These are phyloP conservation scores for Myrmophylax atrothorax DNA, from an alignment of 2,113 vertebrate species.

Conservation along the genomic window DNA sequence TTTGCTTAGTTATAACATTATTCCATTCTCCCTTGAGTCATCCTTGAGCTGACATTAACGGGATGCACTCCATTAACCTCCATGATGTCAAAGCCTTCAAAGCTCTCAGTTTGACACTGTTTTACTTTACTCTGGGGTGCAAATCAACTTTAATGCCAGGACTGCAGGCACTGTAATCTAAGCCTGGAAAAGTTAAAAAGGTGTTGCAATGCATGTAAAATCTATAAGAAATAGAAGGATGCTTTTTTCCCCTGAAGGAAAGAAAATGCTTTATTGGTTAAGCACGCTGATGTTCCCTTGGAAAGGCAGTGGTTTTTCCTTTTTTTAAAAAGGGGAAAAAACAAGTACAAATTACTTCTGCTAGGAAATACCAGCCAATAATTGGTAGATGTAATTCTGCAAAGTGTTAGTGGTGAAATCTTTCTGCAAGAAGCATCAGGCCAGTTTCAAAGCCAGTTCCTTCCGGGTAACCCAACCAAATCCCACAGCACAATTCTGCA, in stretches of 20 bases:
- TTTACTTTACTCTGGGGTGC: slow-evolving; percentile 2
- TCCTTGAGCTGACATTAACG: neutral
- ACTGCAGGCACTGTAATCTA: slow-evolving; percentile 33
- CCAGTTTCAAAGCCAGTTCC: neutral
- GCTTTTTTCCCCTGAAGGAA: slow-evolving; percentile 6
- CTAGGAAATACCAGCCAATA: slow-evolving; percentile 37
- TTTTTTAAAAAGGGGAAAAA: neutral
- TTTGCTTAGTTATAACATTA: slow-evolving; percentile 7
- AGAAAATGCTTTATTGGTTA: slow-evolving; percentile 13
- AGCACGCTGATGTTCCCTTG: neutral
- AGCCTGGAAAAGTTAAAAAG: slow-evolving; percentile 10
- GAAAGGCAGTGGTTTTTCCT: neutral
- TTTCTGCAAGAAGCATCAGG: slow-evolving; percentile 7
- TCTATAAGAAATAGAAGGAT: slow-evolving; percentile 23
- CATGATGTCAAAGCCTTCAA: slow-evolving; percentile 2
- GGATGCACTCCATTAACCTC: slow-evolving; percentile 30
- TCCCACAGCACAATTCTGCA: neutral
- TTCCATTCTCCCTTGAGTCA: slow-evolving; percentile 6
- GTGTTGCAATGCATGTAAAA: neutral
- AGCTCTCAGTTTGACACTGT: neutral
- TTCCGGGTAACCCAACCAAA: slow-evolving; percentile 28
- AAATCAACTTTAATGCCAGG: slow-evolving; percentile 43
- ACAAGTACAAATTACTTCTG: slow-evolving; percentile 35
- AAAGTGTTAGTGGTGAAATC: slow-evolving; percentile 17
- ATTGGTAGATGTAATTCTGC: slow-evolving; percentile 41